A percentile compares a stretch with the other conserved stretches of the same genome.
phyloP scores from a whole-genome alignment of 2,797 vertebrate species.

The Sebastes vulpes region DNA sequence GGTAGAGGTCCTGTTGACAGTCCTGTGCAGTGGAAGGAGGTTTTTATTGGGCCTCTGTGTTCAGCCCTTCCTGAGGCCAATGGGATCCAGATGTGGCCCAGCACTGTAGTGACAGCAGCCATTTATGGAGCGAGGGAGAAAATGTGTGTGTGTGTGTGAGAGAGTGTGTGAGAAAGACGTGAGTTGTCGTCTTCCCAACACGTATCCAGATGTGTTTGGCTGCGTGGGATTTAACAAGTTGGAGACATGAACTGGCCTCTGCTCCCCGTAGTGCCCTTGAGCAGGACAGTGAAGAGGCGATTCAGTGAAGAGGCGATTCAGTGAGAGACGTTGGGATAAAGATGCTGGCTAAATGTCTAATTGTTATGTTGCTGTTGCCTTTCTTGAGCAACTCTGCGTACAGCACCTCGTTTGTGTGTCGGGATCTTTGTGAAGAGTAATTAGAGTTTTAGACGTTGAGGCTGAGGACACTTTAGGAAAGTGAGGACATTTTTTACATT shows the following conservation, averaged over 20 bases:
- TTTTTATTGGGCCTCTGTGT: constrained; percentile 72
- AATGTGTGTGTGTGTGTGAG: neutral
- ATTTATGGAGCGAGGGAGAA: constrained; percentile 62
- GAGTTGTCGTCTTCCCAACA: constrained; percentile 22
- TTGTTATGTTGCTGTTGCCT: neutral
- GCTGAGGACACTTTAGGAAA: neutral
- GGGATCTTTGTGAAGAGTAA: neutral
- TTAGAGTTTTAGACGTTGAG: neutral
- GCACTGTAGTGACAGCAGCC: constrained; percentile 65
- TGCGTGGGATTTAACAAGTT: neutral
- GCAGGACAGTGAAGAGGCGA: neutral
- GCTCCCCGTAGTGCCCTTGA: neutral
- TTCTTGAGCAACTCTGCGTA: neutral
- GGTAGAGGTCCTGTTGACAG: constrained; percentile 58
- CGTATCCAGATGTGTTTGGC: constrained; percentile 15
- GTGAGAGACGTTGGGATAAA: neutral
- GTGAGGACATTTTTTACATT: constrained; percentile 22
- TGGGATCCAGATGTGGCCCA: constrained; percentile 77
- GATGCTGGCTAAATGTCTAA: neutral
- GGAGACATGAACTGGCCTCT: neutral
- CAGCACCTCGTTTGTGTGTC: neutral
- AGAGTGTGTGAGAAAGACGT: constrained; percentile 15
- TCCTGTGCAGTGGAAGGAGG: constrained; percentile 51
- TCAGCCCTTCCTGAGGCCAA: constrained; percentile 73
- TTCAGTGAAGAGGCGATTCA: neutral